Evolutionary conservation across 2,113 vertebrate species (phyloP).

Genomic region (Dicentrarchus labrax): DNA sequence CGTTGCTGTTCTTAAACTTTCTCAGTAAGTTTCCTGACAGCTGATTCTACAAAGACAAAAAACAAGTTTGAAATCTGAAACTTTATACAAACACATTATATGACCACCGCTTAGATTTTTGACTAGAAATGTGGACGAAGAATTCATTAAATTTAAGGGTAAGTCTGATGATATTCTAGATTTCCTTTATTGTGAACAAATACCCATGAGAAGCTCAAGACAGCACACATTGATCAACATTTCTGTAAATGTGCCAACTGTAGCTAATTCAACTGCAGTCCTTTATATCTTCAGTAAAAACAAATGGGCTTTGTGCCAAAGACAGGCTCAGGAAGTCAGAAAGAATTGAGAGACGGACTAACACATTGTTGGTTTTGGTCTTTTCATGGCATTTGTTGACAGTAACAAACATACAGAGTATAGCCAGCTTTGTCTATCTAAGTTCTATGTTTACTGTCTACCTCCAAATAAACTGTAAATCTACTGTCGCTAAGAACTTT

Average conservation of each 20-base stretch:
- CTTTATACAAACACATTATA: not conserved
- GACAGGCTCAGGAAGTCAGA: not conserved
- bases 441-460: not conserved
- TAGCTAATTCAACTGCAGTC: not conserved
- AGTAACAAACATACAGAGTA: not conserved
- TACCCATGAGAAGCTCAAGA: not conserved
- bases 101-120: not conserved
- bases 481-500: not conserved
- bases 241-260: not conserved
- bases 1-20: constrained; percentile 99
- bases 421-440: not conserved
- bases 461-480: not conserved
- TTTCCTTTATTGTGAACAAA: not conserved
- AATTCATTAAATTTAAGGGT: not conserved
- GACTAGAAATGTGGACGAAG: not conserved
- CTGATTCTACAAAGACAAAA: constrained; percentile 89
- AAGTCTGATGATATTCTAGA: not conserved
- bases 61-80: constrained; percentile 1
- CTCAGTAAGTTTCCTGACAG: constrained; percentile 95
- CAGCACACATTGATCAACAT: too few relatives aligned
- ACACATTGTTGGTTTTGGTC: not conserved
- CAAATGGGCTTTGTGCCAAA: not conserved
- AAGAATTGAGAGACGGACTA: not conserved
- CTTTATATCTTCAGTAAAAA: not conserved
- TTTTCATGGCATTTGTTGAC: not conserved